phyloP scores from a whole-genome alignment of 2,113 vertebrate species.

The Microtus montanus region DNA sequence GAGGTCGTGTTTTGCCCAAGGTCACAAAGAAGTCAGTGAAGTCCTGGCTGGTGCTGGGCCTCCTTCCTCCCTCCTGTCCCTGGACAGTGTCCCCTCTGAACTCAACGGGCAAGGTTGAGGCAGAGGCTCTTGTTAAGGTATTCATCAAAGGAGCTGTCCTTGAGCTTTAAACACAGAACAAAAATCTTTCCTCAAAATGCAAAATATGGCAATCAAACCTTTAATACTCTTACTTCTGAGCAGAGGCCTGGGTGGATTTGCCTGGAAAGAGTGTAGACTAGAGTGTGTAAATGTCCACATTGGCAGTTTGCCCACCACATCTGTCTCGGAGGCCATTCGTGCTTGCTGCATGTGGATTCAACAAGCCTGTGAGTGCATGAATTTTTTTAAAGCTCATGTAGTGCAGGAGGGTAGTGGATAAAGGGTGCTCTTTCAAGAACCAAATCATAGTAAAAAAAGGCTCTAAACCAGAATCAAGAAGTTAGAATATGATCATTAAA shows the following conservation, averaged over 20 bases:
- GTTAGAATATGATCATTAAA: background rate
- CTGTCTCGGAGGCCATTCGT: too few species aligned
- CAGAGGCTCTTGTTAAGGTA: background rate
- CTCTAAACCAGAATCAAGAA: background rate
- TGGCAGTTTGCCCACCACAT: background rate
- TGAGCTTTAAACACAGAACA: background rate
- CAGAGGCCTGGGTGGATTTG: background rate
- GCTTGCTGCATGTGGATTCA: background rate
- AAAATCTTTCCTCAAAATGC: background rate
- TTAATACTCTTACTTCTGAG: background rate
- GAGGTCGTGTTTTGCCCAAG: background rate
- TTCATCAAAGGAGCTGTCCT: background rate
- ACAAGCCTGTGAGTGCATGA: background rate
- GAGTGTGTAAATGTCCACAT: background rate
- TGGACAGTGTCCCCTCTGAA: background rate
- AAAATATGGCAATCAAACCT: background rate
- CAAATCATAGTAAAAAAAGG: background rate
- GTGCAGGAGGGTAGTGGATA: background rate
- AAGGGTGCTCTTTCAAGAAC: background rate
- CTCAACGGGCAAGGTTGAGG: background rate
- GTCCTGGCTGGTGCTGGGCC: background rate
- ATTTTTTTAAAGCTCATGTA: background rate
- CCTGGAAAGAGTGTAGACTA: background rate
- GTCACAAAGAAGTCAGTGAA: background rate
- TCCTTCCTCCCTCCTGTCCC: too few species aligned